Evolutionary conservation across 2,888 invertebrate species (phyloP), one percentile per base, ranked within the genome.

Genomic region (Nemotelus pantherinus): DNA sequence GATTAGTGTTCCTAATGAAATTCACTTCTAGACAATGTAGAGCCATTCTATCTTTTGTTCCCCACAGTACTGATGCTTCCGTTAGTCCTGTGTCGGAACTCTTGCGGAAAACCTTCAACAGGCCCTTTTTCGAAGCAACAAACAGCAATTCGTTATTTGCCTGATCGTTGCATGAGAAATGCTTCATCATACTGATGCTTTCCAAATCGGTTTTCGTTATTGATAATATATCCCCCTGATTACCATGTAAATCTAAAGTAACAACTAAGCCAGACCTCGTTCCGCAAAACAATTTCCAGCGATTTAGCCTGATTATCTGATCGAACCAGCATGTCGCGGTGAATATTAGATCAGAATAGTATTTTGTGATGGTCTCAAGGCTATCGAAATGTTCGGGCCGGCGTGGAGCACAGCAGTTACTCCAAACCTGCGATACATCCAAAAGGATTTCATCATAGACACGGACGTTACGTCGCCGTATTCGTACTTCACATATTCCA

Each of bases 221-320:
- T 7, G 53, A 76, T 4, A n/a, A 2, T 25, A 47, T 83, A 57
- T 2, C 78, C n/a, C 67, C 77, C 2, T 74, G 25, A 9, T 55
- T 7, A 9, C 45, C 41, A 4, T 5, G 4, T 45, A 77, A 57
- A 5, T n/a, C 79, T 3, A 84, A 80, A 1, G 80, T 80, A 63
- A 85, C 72, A 4, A 86, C 53, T 78, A 83, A 82, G 9, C 86
- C 86, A 2, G 81, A 81, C n/a, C 84, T 84, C n/a, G 84, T 84
- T 7, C 83, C 74, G 2, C 81, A 81, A 6, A 83, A 81, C 0
- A 82, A 64, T 9, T 50, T 65, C 50, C 58, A 50, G n/a, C 64
- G 39, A 2, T 60, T 53, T 3, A 2, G 3, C 9, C 10, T n/a
- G 0, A 47, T 45, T 0, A 47, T 9, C 45, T 63, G 39, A 44